Evolutionary conservation across 1,140 invertebrate genomes (phyloP).

Genomic region (Drosophila tani): DNA sequence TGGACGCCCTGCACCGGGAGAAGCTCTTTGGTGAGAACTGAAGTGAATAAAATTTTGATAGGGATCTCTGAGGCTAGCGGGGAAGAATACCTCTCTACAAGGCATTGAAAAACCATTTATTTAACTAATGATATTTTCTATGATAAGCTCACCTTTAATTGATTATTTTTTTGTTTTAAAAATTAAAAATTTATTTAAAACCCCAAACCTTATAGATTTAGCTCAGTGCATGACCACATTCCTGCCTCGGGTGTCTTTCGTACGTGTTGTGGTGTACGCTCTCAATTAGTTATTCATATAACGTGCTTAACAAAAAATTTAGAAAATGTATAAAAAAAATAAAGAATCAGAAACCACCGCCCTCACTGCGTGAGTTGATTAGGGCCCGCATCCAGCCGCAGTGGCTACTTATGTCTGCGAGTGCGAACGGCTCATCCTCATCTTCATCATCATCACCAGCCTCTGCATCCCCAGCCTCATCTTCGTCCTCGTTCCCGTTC

Average conservation of each 20-base stretch:
- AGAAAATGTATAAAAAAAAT: conserved; percentile 30
- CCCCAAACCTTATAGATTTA: not conserved
- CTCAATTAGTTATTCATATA: conserved; percentile 80
- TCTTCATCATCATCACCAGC: conserved; percentile 9
- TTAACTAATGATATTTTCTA: too few species aligned
- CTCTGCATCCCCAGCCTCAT: not conserved
- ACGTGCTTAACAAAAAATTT: conserved; percentile 67
- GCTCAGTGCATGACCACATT: conserved; percentile 26
- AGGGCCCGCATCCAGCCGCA: conserved; percentile 63
- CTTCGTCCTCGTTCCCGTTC: conserved; percentile 40
- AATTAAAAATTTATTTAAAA: too few species aligned
- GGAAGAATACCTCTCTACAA: too few species aligned
- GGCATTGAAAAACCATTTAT: too few species aligned
- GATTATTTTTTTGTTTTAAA: too few species aligned
- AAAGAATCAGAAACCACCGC: conserved; percentile 13
- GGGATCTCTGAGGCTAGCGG: not conserved
- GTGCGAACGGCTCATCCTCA: conserved; percentile 29
- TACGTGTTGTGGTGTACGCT: conserved; percentile 60
- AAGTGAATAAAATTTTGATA: not conserved
- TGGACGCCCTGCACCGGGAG: conserved; percentile 49
- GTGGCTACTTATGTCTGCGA: conserved; percentile 68
- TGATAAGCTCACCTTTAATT: too few species aligned
- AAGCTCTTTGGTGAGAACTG: not conserved
- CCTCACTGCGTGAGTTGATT: conserved; percentile 46
- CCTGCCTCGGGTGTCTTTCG: conserved; percentile 2